Conservation (phyloP, 2,797 vertebrate genomes). For the Pipistrellus kuhlii region DNA sequence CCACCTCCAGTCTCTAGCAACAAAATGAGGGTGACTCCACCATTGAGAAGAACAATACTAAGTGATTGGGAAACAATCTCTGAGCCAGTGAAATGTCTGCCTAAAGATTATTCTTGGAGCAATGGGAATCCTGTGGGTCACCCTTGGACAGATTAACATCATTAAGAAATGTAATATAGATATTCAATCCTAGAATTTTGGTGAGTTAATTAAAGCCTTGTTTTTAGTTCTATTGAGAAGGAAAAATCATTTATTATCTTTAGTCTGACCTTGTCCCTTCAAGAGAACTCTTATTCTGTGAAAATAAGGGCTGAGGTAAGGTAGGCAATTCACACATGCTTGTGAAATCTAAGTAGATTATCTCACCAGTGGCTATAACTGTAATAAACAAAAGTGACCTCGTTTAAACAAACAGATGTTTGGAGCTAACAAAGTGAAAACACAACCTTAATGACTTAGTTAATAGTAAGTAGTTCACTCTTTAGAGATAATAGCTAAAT, state of each 20-base stretch:
- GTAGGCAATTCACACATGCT: constrained; percentile 79
- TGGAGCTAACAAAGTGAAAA: constrained; percentile 75
- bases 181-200: constrained; percentile 77
- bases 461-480: constrained; percentile 64
- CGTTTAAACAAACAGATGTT: constrained; percentile 79
- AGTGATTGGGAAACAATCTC: constrained; percentile 74
- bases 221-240: constrained; percentile 81
- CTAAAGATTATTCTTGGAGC: constrained; percentile 82
- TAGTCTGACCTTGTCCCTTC: constrained; percentile 72
- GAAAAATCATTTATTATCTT: constrained; percentile 79
- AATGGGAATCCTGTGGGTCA: constrained; percentile 73
- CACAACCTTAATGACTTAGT: constrained; percentile 72
- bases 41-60: constrained; percentile 53
- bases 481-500: constrained; percentile 61
- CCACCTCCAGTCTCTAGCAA: constrained; percentile 63
- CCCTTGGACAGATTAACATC: constrained; percentile 74
- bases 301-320: constrained; percentile 80
- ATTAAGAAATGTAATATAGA: constrained; percentile 81
- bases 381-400: constrained; percentile 79
- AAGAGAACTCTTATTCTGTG: constrained; percentile 76
- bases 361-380: constrained; percentile 78
- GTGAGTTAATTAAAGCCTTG: constrained; percentile 78
- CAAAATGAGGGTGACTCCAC: constrained; percentile 49
- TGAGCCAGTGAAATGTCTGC: constrained; percentile 82
- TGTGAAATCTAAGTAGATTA: constrained; percentile 81